Evolutionary conservation across 2,113 vertebrate species (phyloP).

Genomic region (Chlorocebus sabaeus): DNA sequence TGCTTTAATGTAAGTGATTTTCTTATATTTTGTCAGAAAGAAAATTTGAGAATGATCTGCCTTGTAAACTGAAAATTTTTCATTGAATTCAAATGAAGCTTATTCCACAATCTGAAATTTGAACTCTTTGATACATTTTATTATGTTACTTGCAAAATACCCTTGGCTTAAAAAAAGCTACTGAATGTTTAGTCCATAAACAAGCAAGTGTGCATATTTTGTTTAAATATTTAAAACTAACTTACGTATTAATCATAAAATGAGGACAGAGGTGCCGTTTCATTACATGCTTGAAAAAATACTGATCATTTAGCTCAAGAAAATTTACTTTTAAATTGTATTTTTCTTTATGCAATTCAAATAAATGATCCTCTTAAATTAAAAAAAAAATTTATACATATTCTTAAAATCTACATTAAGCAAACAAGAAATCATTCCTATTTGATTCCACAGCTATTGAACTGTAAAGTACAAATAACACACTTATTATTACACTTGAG

Average conservation of each 20-base stretch:
- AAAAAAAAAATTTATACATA: conserved; percentile 17
- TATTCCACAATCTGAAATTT: background rate
- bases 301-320: conserved; percentile 47
- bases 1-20: background rate
- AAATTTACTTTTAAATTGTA: conserved; percentile 45
- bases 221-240: conserved; percentile 52
- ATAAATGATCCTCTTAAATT: conserved; percentile 41
- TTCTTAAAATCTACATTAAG: conserved; percentile 20
- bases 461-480: conserved; percentile 17
- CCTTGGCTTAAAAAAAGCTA: conserved; percentile 2
- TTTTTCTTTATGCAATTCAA: conserved; percentile 52
- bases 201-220: conserved; percentile 11
- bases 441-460: conserved; percentile 37
- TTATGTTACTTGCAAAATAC: conserved; percentile 23
- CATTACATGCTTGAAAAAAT: conserved; percentile 57
- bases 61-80: background rate
- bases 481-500: conserved; percentile 37
- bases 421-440: background rate
- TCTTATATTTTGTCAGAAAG: background rate
- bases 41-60: conserved; percentile 1
- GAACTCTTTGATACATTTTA: background rate
- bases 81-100: background rate
- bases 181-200: conserved; percentile 16
- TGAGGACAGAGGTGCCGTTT: conserved; percentile 1
- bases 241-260: conserved; percentile 56